phyloP scores from a whole-genome alignment of 1,140 invertebrate genomes.

The Drosophila bipectinata region DNA sequence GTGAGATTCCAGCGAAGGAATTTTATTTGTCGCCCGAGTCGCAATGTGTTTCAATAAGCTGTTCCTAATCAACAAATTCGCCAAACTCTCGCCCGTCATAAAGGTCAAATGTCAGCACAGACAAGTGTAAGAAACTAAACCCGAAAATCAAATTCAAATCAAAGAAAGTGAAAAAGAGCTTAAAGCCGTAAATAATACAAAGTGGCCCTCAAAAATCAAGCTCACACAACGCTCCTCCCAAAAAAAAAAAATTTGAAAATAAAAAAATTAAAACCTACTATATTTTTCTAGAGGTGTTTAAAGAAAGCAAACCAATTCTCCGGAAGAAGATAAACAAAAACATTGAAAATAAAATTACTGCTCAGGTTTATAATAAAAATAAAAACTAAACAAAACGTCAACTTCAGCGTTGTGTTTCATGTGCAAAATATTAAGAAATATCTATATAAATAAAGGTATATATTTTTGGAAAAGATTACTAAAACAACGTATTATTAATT shows the following conservation, averaged over 20 bases:
- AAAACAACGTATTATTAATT: constrained; percentile 24
- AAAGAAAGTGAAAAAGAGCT: constrained; percentile 6
- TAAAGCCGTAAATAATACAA: not conserved
- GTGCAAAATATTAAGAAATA: constrained; percentile 65
- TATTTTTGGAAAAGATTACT: constrained; percentile 67
- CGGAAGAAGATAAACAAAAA: constrained; percentile 21
- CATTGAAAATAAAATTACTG: constrained; percentile 44
- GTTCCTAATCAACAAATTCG: constrained; percentile 60
- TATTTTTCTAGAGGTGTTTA: constrained; percentile 76
- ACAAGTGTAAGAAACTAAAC: constrained; percentile 9
- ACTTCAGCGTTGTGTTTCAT: constrained; percentile 72
- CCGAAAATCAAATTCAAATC: constrained; percentile 41
- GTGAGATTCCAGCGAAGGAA: constrained; percentile 21
- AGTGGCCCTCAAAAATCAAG: constrained; percentile 25
- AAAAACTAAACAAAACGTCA: constrained; percentile 16
- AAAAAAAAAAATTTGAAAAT: constrained; percentile 3
- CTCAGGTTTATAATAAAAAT: constrained; percentile 52
- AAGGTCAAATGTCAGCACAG: constrained; percentile 55
- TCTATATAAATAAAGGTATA: constrained; percentile 59
- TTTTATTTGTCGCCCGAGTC: constrained; percentile 14
- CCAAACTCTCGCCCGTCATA: constrained; percentile 23
- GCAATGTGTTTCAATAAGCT: constrained; percentile 71
- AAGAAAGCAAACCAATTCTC: constrained; percentile 15
- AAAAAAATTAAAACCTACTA: constrained; percentile 22
- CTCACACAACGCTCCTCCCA: constrained; percentile 16